Evolutionary conservation across 1,140 invertebrate genomes (phyloP).

Genomic region (Andrena cerasifolii): DNA sequence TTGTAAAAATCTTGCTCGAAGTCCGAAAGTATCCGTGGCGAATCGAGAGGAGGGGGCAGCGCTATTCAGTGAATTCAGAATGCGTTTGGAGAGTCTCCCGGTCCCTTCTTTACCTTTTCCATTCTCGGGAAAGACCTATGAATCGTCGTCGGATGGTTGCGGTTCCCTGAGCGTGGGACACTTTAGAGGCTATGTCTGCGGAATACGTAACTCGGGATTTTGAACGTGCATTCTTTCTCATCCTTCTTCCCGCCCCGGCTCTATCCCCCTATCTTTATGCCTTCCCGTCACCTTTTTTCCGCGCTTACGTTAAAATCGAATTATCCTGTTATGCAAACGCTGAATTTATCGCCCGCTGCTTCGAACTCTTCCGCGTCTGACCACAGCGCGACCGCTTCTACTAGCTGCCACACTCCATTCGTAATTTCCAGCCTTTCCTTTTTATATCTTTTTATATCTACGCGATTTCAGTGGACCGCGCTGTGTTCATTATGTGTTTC

Average conservation of each 20-base stretch:
- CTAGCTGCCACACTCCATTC: too few species aligned
- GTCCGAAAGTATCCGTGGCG: conserved; percentile 54
- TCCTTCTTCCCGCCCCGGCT: conserved; percentile 39
- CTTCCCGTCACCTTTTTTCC: conserved; percentile 22
- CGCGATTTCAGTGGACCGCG: too few species aligned
- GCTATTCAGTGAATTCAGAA: conserved; percentile 69
- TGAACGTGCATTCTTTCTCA: conserved; percentile 65
- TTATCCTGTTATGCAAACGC: conserved; percentile 16
- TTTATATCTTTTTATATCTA: too few species aligned
- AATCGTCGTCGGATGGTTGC: conserved; percentile 75
- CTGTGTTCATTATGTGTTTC: too few species aligned
- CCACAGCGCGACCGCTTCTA: neutral
- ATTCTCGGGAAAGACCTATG: conserved; percentile 75
- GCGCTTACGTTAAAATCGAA: conserved; percentile 42
- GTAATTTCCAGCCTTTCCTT: too few species aligned
- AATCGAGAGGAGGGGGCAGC: conserved; percentile 32
- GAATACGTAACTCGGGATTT: conserved; percentile 77
- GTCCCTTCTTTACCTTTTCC: conserved; percentile 58
- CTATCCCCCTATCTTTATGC: conserved; percentile 24
- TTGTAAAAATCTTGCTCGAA: conserved; percentile 30
- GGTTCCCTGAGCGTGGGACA: conserved; percentile 70
- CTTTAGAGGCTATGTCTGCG: conserved; percentile 76
- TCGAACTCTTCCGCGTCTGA: neutral
- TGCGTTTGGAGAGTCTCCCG: conserved; percentile 69
- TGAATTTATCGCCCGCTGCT: neutral